Base-by-base conservation (phyloP, 2,888 invertebrate species). In the Chrysodeixis includens region DNA sequence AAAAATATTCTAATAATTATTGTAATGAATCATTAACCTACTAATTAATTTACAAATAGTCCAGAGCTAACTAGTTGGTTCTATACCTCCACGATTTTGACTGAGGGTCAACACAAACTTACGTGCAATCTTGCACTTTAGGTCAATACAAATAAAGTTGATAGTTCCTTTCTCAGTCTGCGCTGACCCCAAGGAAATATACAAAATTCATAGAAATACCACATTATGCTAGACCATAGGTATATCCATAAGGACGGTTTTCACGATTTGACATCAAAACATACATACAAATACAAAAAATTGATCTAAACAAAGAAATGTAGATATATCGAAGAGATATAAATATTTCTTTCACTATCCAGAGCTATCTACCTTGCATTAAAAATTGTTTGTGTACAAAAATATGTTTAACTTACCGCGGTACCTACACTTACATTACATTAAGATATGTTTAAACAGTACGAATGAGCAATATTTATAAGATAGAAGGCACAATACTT, bases 381-480 rank as follows among this genome's bases (percentile, higher is more conserved):
- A 71, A 59, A 53, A 68, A 76, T 78, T 76, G 68, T 76, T 73
- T 78, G 76, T 78, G 71, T 81, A 83, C 79, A 82, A 76, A 76
- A 79, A 79, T 81, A 83, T 63, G 77, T 79, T 82, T 82, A 83
- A 73, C 74, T 81, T 49, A 73, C 74, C 78, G 78, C 67, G 26
- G 53, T 71, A 80, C 70, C 67, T 76, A 83, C 40, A 76, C 66
- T 71, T 74, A 77, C 72, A 82, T 83, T 81, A 83, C 67, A 80
- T 79, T 83, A 81, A 85, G 82, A 86, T 86, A 86, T 86, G 84
- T 84, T 77, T 82, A 82, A 82, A 81, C 82, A 84, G 82, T 85
- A 83, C 79, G 82, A 84, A 86, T 89, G 90, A 91, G 90, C 91
- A 91, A 90, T 89, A 83, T 79, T 83, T 85, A 82, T 76, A 82